phyloP scores from a whole-genome alignment of 2,888 invertebrate genomes.

The Machimus atricapillus region DNA sequence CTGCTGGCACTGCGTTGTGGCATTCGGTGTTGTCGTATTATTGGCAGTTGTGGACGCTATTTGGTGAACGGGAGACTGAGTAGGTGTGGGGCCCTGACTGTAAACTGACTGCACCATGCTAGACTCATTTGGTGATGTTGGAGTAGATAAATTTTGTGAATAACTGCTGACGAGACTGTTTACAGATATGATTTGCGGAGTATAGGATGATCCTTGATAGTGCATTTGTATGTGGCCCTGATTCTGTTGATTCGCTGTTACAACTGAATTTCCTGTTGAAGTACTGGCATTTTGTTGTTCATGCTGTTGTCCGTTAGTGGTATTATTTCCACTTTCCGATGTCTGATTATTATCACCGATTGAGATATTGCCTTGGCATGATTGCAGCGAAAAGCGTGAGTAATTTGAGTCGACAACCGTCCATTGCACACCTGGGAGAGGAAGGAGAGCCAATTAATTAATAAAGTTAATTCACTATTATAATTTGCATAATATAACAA shows the following conservation, averaged over 20 bases:
- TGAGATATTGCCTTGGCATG: constrained; percentile 67
- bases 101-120: constrained; percentile 65
- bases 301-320: constrained; percentile 58
- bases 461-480: constrained; percentile 26
- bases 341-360: constrained; percentile 61
- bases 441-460: constrained; percentile 58
- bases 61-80: constrained; percentile 61
- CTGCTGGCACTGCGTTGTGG: constrained; percentile 51
- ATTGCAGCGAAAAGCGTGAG: constrained; percentile 75
- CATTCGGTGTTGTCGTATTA: constrained; percentile 44
- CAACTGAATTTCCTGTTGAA: constrained; percentile 26
- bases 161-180: constrained; percentile 65
- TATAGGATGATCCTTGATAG: constrained; percentile 54
- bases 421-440: constrained; percentile 85
- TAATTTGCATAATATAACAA: constrained; percentile 24
- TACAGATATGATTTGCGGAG: constrained; percentile 62
- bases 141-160: constrained; percentile 66
- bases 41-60: constrained; percentile 21
- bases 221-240: constrained; percentile 52
- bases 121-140: constrained; percentile 67
- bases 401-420: constrained; percentile 83
- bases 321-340: constrained; percentile 62
- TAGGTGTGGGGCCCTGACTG: constrained; percentile 63
- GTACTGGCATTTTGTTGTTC: constrained; percentile 47
- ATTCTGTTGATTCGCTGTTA: constrained; percentile 48